Evolutionary conservation across 2,797 vertebrate species (phyloP), one percentile per base, ranked within the genome.

Genomic region (Hephaestus fuliginosus): DNA sequence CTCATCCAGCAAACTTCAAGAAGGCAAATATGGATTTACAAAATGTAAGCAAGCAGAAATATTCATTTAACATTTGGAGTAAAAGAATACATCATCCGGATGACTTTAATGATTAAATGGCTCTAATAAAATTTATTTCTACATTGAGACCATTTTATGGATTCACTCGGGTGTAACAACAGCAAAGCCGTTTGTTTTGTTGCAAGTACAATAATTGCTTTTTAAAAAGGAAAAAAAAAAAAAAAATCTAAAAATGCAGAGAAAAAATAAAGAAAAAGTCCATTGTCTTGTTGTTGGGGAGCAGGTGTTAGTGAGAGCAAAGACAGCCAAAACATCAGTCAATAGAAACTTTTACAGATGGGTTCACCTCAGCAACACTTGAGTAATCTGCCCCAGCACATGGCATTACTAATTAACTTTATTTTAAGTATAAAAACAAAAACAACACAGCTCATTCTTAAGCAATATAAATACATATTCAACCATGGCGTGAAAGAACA

Each of bases 391-490:
- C 15, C 25, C 28, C 36, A 30, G 60, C 60, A 51, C 15, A 46
- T 52, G 33, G 65, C 48, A 70, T 70, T 65, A 85, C 65, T 52
- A 58, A 76, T 78, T 70, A 2, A 62, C 77, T 91, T 91, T 85
- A 89, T 92, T 91, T 89, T 52, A 75, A 91, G 86, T 13, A 13
- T 69, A 49, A 72, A 86, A 81, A 84, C 67, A 81, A 85, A 88
- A 90, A 85, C 62, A 74, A 67, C 80, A 82, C 78, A 64, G 80
- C 64, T 81, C 81, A 65, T 81, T 86, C 70, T 76, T 77, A 86
- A 87, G 88, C 82, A 87, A 83, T 82, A 88, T 88, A 89, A 91
- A 91, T 90, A 91, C 81, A 83, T 57, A 78, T 70, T 83, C 56
- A 80, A 82, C 73, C 68, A 87, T 9, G n/a, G 66, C 60, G 56